Base-by-base conservation (phyloP, 2,113 vertebrate genomes). In the Onychorhynchus coronatus region DNA sequence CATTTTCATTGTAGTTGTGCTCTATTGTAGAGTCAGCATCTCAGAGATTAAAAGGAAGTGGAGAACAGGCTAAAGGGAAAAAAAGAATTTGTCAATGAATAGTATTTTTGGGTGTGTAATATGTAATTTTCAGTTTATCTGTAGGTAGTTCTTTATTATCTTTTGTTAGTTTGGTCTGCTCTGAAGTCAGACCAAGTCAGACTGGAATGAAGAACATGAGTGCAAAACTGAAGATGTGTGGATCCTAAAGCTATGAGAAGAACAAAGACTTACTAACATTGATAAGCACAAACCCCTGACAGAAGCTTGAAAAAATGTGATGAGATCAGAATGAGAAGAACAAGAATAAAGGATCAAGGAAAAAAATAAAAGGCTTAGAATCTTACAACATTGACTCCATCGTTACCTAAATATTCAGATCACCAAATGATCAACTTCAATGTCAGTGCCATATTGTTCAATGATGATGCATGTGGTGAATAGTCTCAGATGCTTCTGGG, bases 141-240 rank as follows among this genome's bases (percentile, higher is more conserved):
- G 89, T 92, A 97, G 94, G 97, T 88, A 97, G 96, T 97, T 97
- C 97, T 98, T 97, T 97, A 97, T 97, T 98, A 95, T 98, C 97
- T 99, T 97, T 98, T 96, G 91, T 97, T 98, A 98, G 97, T 98
- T 98, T 98, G 98, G 97, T 98, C 97, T 99, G 97, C 98, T 98
- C 98, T 98, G 98, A 98, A 98, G 79, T 97, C 95, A 98, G 97
- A 98, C 97, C 97, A 93, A 97, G 95, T 97, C 95, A 98, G 94
- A 97, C 97, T 98, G 96, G 98, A 98, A 97, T 94, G 97, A 98
- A 98, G 96, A 98, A 95, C 96, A 97, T 95, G 97, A 96, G 94
- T 97, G 91, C 94, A 96, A 89, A 97, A 92, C 96, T 96, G 94
- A 98, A 97, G 97, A 98, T 95, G 93, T 97, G 65, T 96, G 97